phyloP scores from a whole-genome alignment of 37 sponge, comb jelly and placozoan species.

The Corticium candelabrum region DNA sequence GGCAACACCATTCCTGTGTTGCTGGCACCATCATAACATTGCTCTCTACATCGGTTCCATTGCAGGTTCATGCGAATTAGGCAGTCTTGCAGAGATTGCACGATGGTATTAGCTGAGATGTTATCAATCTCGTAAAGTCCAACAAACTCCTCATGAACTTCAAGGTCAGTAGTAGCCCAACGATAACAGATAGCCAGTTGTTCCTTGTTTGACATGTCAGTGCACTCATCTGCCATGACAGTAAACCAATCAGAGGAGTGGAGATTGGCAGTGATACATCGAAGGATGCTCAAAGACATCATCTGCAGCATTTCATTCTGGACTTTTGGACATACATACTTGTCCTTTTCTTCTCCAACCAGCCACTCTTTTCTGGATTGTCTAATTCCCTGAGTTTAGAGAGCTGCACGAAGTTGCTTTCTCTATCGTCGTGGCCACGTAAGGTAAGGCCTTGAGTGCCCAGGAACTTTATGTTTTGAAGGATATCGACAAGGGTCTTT shows the following conservation, averaged over 20 bases:
- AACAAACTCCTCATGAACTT: background rate
- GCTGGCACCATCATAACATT: background rate
- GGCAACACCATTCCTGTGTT: too few species aligned
- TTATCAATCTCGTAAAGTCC: too few species aligned
- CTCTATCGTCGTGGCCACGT: background rate
- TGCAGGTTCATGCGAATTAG: background rate
- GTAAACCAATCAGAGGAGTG: background rate
- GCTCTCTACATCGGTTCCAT: background rate
- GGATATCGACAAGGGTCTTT: too few species aligned
- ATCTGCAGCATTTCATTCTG: background rate
- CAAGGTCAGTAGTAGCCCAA: background rate
- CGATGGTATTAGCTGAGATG: too few species aligned
- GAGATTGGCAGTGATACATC: background rate
- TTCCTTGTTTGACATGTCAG: background rate
- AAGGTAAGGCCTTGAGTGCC: background rate
- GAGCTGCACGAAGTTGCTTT: too few species aligned
- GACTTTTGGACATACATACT: background rate
- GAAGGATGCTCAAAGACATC: background rate
- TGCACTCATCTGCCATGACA: background rate
- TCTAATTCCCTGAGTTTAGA: background rate
- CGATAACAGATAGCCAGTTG: background rate
- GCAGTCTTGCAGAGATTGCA: too few species aligned
- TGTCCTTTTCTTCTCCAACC: background rate
- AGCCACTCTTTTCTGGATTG: background rate
- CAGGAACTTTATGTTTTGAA: background rate